These are phyloP conservation scores for Geodia barretti DNA, from an alignment of 37 sponge, comb jelly and placozoan genomes.

Conservation along the genomic window DNA sequence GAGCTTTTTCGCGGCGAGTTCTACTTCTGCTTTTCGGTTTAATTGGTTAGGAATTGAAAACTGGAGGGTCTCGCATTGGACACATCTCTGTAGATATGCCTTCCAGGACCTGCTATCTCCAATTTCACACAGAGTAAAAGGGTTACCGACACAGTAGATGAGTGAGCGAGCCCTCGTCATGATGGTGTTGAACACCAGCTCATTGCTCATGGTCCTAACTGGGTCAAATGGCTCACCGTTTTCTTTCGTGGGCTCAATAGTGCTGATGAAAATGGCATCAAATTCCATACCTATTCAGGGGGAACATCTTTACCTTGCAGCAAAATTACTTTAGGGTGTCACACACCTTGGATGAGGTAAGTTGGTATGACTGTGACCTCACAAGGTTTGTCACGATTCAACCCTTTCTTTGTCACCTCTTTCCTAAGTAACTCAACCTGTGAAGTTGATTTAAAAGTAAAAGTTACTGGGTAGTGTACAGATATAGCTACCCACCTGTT, in stretches of 20 bases:
- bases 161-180: constrained; percentile 42
- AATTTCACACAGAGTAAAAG: constrained; percentile 18
- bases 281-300: constrained; percentile 28
- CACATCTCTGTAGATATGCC: constrained; percentile 22
- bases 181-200: constrained; percentile 51
- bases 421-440: too few relatives aligned
- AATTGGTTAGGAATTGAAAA: not conserved
- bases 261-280: constrained; percentile 31
- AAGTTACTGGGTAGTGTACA: not conserved
- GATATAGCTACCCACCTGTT: constrained; percentile 10
- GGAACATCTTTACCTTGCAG: not conserved
- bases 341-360: constrained; percentile 32
- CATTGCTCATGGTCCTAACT: constrained; percentile 26
- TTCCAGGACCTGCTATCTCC: constrained; percentile 10
- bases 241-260: constrained; percentile 16
- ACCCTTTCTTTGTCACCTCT: too few relatives aligned
- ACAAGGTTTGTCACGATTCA: too few relatives aligned
- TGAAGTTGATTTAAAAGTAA: not conserved
- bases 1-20: not conserved
- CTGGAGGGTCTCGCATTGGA: constrained; percentile 18
- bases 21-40: not conserved
- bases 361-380: constrained; percentile 12
- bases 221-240: not conserved
- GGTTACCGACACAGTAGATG: constrained; percentile 25
- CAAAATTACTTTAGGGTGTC: too few relatives aligned